Evolutionary conservation across 1,140 invertebrate genomes (phyloP).

Genomic region (Coptotermes formosanus): DNA sequence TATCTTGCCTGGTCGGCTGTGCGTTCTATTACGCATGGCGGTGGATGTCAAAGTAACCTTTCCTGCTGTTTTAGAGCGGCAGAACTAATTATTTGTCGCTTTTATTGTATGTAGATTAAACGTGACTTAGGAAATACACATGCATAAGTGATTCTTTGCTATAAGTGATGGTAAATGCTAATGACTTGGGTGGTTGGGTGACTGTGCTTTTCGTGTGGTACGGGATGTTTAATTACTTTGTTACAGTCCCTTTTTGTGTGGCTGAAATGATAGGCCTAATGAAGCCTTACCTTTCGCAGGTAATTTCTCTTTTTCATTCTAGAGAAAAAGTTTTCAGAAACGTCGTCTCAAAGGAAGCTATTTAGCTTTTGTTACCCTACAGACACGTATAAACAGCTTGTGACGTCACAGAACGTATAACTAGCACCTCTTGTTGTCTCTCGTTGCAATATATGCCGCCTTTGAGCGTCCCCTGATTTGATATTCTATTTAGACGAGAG

Average conservation of each 20-base stretch:
- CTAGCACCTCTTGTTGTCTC: background rate
- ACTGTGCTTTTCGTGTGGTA: background rate
- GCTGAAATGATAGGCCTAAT: background rate
- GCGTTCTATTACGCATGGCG: no score
- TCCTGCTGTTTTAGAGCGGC: no score
- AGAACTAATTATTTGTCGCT: no score
- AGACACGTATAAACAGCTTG: background rate
- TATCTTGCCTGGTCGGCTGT: no score
- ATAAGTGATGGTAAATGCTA: background rate
- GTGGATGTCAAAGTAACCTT: no score
- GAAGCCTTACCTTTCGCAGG: background rate
- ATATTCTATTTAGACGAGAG: background rate
- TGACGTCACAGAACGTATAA: background rate
- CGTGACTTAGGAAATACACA: no score
- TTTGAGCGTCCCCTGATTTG: background rate
- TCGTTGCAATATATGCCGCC: background rate
- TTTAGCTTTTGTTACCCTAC: background rate
- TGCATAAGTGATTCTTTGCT: no score
- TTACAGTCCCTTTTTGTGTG: background rate
- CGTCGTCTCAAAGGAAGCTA: background rate
- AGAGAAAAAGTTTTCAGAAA: background rate
- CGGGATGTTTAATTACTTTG: background rate
- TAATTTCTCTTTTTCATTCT: background rate
- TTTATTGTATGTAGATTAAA: no score
- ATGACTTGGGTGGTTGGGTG: background rate